phyloP scores from a whole-genome alignment of 2,113 vertebrate species.

The Phalacrocorax aristotelis region DNA sequence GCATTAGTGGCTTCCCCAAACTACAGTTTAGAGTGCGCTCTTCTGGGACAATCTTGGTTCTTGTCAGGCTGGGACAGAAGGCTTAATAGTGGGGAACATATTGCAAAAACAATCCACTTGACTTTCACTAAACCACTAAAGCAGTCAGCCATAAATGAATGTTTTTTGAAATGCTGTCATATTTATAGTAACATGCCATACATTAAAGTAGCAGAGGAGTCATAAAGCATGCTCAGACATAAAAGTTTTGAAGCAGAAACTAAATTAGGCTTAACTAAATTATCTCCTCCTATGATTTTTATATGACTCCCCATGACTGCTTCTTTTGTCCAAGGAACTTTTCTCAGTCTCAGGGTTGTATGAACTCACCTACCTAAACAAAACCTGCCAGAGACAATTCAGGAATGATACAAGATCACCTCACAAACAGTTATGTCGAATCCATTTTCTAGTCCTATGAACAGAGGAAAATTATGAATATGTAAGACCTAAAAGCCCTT shows the following conservation, averaged over 20 bases:
- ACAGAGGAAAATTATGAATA: neutral
- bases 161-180: neutral
- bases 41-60: neutral
- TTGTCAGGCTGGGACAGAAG: constrained; percentile 23
- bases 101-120: constrained; percentile 46
- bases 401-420: neutral
- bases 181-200: neutral
- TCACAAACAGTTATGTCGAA: neutral
- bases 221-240: neutral
- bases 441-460: neutral
- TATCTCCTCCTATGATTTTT: neutral
- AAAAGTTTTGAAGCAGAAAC: constrained; percentile 3
- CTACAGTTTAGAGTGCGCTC: neutral
- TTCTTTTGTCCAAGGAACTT: neutral
- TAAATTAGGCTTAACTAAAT: constrained; percentile 11
- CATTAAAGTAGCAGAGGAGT: neutral
- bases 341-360: neutral
- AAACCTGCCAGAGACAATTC: neutral
- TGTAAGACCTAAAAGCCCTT: neutral
- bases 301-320: neutral
- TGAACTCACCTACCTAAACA: neutral
- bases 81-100: constrained; percentile 13
- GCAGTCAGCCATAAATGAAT: neutral
- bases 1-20: neutral
- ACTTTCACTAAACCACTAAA: constrained; percentile 38